Evolutionary conservation across 2,797 vertebrate species (phyloP).

Genomic region (Moxostoma hubbsi): DNA sequence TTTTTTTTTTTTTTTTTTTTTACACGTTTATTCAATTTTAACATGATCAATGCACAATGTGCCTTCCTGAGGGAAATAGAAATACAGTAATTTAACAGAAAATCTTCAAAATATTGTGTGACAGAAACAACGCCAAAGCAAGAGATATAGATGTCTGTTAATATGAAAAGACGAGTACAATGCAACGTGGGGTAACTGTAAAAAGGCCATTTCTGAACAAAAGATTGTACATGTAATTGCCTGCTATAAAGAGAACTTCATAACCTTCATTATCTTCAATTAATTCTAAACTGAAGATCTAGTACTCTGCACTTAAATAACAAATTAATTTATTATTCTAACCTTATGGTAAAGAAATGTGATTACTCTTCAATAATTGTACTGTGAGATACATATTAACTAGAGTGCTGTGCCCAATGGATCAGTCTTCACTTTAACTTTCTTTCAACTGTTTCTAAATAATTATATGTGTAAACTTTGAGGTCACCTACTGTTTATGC

Average conservation of each 20-base stretch:
- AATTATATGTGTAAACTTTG: no score
- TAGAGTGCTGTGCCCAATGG: neutral
- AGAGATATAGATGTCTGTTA: no score
- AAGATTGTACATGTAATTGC: neutral
- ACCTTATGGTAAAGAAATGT: neutral
- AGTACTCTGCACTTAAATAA: neutral
- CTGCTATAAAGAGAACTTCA: neutral
- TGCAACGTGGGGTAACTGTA: neutral
- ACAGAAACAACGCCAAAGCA: no score
- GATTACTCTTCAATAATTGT: neutral
- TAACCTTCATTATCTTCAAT: neutral
- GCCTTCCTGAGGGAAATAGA: no score
- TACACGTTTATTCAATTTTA: no score
- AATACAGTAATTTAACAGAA: no score
- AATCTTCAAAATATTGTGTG: no score
- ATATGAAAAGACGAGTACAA: no score
- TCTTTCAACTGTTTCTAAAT: no score
- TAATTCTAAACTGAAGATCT: conserved; percentile 1
- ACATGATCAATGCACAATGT: no score
- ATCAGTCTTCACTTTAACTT: neutral
- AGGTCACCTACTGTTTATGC: no score
- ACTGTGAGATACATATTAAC: neutral
- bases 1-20: no score
- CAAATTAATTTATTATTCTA: neutral
- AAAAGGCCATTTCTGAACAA: neutral